A percentile compares a stretch with the other conserved stretches of the same genome.
These are phyloP conservation scores for Platichthys stellatus DNA, from an alignment of 2,113 vertebrate genomes.

Conservation along the genomic window DNA sequence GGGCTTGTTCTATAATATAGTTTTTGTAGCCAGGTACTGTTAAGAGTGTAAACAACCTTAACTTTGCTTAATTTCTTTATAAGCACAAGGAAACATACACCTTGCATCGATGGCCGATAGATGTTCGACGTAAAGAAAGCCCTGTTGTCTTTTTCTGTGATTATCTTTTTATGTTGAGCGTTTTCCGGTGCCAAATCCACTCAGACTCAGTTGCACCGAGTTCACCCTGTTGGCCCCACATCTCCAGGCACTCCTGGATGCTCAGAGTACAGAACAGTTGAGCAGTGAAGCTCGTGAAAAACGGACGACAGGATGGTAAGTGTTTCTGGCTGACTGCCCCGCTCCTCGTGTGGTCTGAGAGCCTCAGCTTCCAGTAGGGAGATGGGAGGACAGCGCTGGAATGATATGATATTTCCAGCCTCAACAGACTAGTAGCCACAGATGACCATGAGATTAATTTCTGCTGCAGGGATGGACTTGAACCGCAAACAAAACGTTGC, in stretches of 20 bases:
- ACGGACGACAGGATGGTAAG: slow-evolving; percentile 61
- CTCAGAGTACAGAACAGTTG: slow-evolving; percentile 43
- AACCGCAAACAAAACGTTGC: neutral
- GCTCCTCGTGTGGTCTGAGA: slow-evolving; percentile 56
- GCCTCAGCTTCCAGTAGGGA: slow-evolving; percentile 41
- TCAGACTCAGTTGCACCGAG: slow-evolving; percentile 22
- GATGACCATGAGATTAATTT: slow-evolving; percentile 38
- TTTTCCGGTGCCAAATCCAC: slow-evolving; percentile 24
- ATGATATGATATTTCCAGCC: slow-evolving; percentile 41
- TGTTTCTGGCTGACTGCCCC: slow-evolving; percentile 71
- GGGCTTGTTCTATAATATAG: neutral
- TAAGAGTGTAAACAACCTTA: neutral
- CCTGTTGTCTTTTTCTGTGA: neutral
- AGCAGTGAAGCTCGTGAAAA: slow-evolving; percentile 63
- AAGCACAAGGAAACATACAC: neutral
- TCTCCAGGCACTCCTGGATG: slow-evolving; percentile 34
- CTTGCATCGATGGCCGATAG: neutral
- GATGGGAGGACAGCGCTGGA: slow-evolving; percentile 41
- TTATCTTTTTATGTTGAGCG: slow-evolving; percentile 7
- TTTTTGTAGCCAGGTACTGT: neutral
- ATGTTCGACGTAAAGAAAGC: too few relatives aligned
- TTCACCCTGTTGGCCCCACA: slow-evolving; percentile 35
- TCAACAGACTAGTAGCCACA: slow-evolving; percentile 28
- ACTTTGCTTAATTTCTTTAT: neutral
- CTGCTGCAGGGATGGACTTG: neutral